Conservation (phyloP, 2,113 vertebrate species). For the Platycercus adscitus region DNA sequence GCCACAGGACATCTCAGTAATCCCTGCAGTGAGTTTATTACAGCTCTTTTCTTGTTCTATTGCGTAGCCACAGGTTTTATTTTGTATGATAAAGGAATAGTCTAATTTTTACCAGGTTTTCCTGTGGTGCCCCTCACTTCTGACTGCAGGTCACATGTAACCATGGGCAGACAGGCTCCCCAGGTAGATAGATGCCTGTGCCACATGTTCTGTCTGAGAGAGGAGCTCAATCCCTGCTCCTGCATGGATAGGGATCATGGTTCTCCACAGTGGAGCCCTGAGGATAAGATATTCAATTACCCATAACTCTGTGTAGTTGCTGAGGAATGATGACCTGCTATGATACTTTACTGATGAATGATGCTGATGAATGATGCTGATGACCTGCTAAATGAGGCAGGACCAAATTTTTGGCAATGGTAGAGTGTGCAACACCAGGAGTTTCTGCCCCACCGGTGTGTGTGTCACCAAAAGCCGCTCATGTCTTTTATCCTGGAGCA, state of each 20-base stretch:
- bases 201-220: not conserved
- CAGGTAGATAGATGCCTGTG: not conserved
- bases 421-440: not conserved
- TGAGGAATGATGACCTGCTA: not conserved
- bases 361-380: not conserved
- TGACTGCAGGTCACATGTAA: not conserved
- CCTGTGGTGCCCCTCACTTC: accelerated
- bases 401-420: not conserved
- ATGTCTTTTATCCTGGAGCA: not conserved
- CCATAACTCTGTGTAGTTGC: not conserved
- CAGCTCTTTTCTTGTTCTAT: not conserved
- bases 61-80: not conserved
- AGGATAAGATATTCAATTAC: not conserved
- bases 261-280: not conserved
- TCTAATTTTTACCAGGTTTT: not conserved
- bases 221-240: not conserved
- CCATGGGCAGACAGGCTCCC: not conserved
- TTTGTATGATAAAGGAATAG: not conserved
- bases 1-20: not conserved
- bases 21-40: not conserved
- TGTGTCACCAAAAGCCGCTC: not conserved
- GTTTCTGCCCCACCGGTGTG: not conserved
- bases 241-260: not conserved
- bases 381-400: not conserved
- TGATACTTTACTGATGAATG: not conserved